phyloP scores from a whole-genome alignment of 1,140 invertebrate species.

The Chelonus insularis region DNA sequence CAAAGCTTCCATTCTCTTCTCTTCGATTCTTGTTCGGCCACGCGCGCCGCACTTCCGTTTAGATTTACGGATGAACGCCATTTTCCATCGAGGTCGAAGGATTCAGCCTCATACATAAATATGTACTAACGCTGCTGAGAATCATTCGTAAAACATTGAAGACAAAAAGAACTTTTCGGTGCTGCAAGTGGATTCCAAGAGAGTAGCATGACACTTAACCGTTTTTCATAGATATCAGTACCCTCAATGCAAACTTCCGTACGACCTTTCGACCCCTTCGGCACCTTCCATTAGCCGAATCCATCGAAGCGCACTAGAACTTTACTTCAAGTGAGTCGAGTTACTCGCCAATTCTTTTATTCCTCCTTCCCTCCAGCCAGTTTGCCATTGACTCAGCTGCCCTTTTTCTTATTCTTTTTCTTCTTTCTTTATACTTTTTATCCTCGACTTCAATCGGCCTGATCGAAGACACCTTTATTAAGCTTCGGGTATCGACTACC shows the following conservation, averaged over 20 bases:
- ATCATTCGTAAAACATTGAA: no score
- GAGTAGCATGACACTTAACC: constrained; percentile 1
- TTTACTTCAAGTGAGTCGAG: constrained; percentile 18
- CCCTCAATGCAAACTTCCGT: constrained; percentile 27
- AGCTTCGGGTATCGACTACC: constrained; percentile 10
- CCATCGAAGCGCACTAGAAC: constrained; percentile 31
- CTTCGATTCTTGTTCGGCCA: not conserved
- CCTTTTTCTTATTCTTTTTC: no score
- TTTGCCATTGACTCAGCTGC: no score
- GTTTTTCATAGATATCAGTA: constrained; percentile 21
- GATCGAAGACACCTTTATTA: constrained; percentile 7
- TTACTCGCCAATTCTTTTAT: constrained; percentile 26
- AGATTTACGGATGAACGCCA: constrained; percentile 20
- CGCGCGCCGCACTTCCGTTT: not conserved
- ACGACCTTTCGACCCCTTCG: constrained; percentile 35
- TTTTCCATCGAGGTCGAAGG: constrained; percentile 12
- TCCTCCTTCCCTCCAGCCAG: not conserved
- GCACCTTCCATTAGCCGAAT: constrained; percentile 45
- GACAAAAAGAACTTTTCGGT: no score
- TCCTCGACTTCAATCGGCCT: not conserved
- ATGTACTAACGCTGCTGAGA: no score
- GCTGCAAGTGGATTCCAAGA: constrained; percentile 11
- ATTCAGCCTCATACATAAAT: constrained; percentile 24
- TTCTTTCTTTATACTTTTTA: not conserved
- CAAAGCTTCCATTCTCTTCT: constrained; percentile 16